Conservation (phyloP, 2,797 vertebrate genomes). For the Alfaro cultratus region DNA sequence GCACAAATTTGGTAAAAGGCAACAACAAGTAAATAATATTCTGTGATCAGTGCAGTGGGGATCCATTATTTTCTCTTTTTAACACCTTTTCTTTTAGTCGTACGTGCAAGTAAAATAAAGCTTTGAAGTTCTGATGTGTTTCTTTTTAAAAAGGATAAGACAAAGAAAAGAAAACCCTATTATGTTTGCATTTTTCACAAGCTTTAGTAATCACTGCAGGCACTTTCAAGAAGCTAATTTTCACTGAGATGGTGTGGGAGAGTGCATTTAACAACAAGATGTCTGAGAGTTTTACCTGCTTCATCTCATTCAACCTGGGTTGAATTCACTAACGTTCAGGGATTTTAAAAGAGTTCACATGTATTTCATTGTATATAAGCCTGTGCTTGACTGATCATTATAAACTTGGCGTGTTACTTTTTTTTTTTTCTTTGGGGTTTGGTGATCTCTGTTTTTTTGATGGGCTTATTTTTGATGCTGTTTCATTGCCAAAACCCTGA, state of each 20-base stretch:
- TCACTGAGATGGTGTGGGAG: not conserved
- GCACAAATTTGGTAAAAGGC: not conserved
- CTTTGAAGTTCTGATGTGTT: not conserved
- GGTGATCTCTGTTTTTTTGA: not conserved
- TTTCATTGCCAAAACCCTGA: not conserved
- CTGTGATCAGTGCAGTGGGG: not conserved
- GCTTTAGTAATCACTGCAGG: not conserved
- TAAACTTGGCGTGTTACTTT: not conserved
- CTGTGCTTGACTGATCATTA: not conserved
- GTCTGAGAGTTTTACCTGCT: not conserved
- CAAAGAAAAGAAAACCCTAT: not conserved
- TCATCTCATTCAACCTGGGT: not conserved
- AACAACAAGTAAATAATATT: not conserved
- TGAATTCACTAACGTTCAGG: not conserved
- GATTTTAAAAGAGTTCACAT: not conserved
- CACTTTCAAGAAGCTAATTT: not conserved
- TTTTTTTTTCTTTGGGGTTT: not conserved
- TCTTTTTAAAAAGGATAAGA: not conserved
- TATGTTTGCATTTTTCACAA: not conserved
- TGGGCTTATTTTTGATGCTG: not conserved
- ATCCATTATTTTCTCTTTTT: not conserved
- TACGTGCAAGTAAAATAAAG: not conserved
- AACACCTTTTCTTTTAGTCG: not conserved
- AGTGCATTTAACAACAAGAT: not conserved
- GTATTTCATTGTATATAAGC: not conserved